These are phyloP conservation scores for Pachymerium ferrugineum DNA, from an alignment of 2,888 invertebrate species.

Conservation along the genomic window DNA sequence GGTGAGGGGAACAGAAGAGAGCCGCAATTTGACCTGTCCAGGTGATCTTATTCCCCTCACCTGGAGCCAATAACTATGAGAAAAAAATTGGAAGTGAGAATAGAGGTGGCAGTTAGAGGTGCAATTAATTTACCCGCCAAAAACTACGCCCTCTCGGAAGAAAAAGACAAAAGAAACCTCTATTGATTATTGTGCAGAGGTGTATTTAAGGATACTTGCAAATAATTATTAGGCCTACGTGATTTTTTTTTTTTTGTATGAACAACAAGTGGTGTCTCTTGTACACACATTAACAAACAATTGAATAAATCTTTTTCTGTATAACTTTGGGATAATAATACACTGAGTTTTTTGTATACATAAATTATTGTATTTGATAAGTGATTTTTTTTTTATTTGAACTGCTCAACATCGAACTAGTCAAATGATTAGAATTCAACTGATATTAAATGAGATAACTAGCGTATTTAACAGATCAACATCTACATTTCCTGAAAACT, in stretches of 20 bases:
- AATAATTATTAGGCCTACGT: conserved; percentile 4
- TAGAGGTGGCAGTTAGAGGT: not conserved
- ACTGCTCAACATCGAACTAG: not conserved
- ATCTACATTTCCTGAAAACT: not conserved
- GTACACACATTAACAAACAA: conserved; percentile 16
- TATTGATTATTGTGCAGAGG: not conserved
- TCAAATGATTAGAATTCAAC: not conserved
- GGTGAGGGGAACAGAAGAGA: conserved; percentile 7
- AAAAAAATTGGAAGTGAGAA: not conserved
- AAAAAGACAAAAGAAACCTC: not conserved
- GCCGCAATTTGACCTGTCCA: conserved; percentile 18
- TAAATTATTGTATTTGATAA: not conserved
- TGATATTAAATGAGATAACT: not conserved
- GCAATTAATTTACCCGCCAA: not conserved
- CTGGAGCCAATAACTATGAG: not conserved
- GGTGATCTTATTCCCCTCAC: conserved; percentile 7
- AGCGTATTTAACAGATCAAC: too few species aligned
- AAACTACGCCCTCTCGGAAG: not conserved
- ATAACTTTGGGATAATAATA: not conserved
- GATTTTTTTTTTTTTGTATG: not conserved
- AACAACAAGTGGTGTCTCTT: conserved; percentile 13
- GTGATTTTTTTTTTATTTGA: not conserved
- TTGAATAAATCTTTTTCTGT: not conserved
- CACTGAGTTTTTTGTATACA: not conserved
- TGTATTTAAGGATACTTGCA: not conserved